Conservation (phyloP, 2,888 invertebrate genomes). For the Steinernema hermaphroditum region DNA sequence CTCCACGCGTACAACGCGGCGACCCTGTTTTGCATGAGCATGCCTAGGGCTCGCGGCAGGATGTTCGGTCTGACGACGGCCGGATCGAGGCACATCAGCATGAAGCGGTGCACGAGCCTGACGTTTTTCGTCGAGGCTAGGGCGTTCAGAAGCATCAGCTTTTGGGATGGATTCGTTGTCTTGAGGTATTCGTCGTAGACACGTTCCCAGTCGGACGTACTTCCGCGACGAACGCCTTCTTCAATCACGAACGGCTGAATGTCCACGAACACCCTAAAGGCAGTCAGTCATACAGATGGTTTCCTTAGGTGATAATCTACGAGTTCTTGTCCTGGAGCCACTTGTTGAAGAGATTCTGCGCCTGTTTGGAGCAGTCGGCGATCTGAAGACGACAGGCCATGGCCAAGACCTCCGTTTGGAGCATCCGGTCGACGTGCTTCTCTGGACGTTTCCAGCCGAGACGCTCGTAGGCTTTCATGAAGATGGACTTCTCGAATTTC, state of each 20-base stretch:
- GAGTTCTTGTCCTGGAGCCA: slow-evolving; percentile 44
- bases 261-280: slow-evolving; percentile 44
- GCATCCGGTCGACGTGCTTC: slow-evolving; percentile 32
- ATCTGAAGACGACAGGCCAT: slow-evolving; percentile 50
- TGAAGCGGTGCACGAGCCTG: slow-evolving; percentile 39
- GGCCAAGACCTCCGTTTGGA: slow-evolving; percentile 47
- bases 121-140: slow-evolving; percentile 47
- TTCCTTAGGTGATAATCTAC: slow-evolving; percentile 32
- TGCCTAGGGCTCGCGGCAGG: slow-evolving; percentile 39
- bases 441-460: slow-evolving; percentile 48
- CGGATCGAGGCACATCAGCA: slow-evolving; percentile 46
- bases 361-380: slow-evolving; percentile 50
- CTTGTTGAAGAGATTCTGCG: slow-evolving; percentile 43
- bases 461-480: slow-evolving; percentile 50
- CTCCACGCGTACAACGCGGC: slow-evolving; percentile 48
- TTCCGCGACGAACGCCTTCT: slow-evolving; percentile 53
- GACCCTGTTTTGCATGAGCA: slow-evolving; percentile 46
- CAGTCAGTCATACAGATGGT: not conserved
- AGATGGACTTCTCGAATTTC: slow-evolving; percentile 53
- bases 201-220: slow-evolving; percentile 48
- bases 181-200: slow-evolving; percentile 37
- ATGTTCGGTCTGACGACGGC: slow-evolving; percentile 37
- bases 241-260: slow-evolving; percentile 48
- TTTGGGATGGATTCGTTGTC: slow-evolving; percentile 44
- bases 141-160: slow-evolving; percentile 47